These are phyloP conservation scores for Ceyx melanurus DNA, from an alignment of 2,113 vertebrate species.

Conservation along the genomic window DNA sequence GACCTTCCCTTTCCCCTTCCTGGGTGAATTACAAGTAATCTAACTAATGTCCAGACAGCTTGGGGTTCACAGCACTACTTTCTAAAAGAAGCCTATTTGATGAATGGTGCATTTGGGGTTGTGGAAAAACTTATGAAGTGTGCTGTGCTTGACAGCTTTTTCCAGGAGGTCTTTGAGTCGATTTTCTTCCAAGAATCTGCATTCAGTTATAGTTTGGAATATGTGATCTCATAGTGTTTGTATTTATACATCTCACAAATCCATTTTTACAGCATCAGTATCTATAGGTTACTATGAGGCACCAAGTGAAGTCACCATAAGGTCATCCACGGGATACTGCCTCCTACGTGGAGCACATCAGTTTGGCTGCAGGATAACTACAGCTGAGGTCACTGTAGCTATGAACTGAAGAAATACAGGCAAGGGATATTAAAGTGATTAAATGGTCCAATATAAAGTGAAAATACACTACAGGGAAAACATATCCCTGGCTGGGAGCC, in stretches of 20 bases:
- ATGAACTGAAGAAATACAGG: slow-evolving; percentile 31
- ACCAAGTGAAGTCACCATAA: not conserved
- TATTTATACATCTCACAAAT: slow-evolving; percentile 71
- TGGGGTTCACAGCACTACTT: not conserved
- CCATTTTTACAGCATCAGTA: slow-evolving; percentile 49
- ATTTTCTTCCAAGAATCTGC: slow-evolving; percentile 76
- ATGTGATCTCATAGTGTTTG: slow-evolving; percentile 78
- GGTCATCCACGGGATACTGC: slow-evolving; percentile 41
- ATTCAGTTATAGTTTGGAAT: slow-evolving; percentile 71
- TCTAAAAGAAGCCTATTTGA: slow-evolving; percentile 16
- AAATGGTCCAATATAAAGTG: slow-evolving; percentile 35
- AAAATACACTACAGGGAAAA: not conserved
- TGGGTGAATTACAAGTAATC: not conserved
- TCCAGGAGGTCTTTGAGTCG: slow-evolving; percentile 66
- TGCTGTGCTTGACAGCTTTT: slow-evolving; percentile 60
- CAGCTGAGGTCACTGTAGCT: slow-evolving; percentile 11
- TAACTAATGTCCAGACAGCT: not conserved
- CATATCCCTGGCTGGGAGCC: not conserved
- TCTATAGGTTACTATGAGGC: slow-evolving; percentile 54
- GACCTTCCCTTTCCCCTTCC: not conserved
- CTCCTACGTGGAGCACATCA: slow-evolving; percentile 6
- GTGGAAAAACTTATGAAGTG: slow-evolving; percentile 72
- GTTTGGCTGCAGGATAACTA: slow-evolving; percentile 9
- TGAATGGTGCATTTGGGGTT: slow-evolving; percentile 43
- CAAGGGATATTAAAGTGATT: not conserved